phyloP scores from a whole-genome alignment of 2,797 vertebrate species.

The Cryptoprocta ferox region DNA sequence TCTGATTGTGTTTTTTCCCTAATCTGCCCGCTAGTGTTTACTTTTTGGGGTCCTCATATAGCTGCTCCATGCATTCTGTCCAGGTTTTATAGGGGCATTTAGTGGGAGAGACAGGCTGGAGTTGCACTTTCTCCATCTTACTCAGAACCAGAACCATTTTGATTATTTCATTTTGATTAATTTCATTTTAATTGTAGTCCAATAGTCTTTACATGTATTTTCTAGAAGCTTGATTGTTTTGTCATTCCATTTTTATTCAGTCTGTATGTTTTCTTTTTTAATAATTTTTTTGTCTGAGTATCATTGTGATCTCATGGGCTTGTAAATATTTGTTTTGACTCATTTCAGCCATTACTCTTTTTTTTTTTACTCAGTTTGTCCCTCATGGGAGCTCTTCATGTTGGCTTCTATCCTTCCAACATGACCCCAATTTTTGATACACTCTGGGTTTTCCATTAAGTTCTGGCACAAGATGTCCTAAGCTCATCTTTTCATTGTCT shows the following conservation, averaged over 20 bases:
- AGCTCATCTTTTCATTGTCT: conserved; percentile 1
- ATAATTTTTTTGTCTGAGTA: not conserved
- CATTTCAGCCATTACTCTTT: not conserved
- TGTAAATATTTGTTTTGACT: not conserved
- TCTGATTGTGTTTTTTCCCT: not conserved
- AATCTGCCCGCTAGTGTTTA: not conserved
- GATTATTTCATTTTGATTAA: not conserved
- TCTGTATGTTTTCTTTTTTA: not conserved
- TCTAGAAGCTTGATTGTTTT: not conserved
- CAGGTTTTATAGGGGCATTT: not conserved
- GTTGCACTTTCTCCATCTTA: not conserved
- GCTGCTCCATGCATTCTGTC: not conserved
- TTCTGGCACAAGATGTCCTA: conserved; percentile 23
- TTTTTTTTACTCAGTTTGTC: not conserved
- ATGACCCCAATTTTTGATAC: not conserved
- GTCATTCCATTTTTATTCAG: not conserved
- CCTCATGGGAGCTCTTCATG: not conserved
- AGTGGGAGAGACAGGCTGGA: not conserved
- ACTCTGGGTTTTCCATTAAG: conserved; percentile 21
- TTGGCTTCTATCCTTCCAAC: not conserved
- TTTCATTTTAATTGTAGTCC: not conserved
- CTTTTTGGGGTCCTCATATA: not conserved
- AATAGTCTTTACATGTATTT: not conserved
- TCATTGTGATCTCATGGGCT: not conserved
- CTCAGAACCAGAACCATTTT: conserved; percentile 1